Base-by-base conservation (phyloP, 2,797 vertebrate species). In the Tenualosa ilisha region DNA sequence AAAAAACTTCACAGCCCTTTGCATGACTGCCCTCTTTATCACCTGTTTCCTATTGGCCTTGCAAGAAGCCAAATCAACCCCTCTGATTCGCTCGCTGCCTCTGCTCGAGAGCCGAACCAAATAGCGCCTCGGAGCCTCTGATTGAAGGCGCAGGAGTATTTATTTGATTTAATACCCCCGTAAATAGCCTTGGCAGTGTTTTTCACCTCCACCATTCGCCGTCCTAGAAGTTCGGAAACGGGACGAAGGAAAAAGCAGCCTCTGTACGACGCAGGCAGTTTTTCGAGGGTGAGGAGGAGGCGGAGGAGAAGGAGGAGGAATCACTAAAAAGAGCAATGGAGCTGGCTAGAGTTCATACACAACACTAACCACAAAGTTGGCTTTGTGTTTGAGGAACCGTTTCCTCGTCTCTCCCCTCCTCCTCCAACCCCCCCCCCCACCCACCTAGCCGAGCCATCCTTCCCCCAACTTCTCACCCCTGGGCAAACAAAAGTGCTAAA, bases 31-130 rank as follows among this genome's bases (percentile, higher is more conserved):
- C 93, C 96, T 95, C 95, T 97, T 97, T 97, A 97, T 97, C 97
- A 97, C 96, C 95, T 96, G 96, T 95, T 95, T 96, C 96, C 96
- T 96, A 96, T 96, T 96, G 96, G 96, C 96, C 96, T 96, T 95
- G 94, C 93, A 95, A 94, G 96, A 96, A 22, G 96, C 96, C 96
- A 96, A 97, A 97, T 97, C 95, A 95, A 96, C 95, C 95, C 95
- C 93, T 87, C 79, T 89, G 94, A 96, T 97, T 97, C 96, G 96
- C 96, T 96, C 96, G 96, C 96, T 94, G 94, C 94, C 96, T 96
- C 92, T 95, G 95, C 96, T 96, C 95, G 95, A 97, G 96, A 96
- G 95, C 95, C 94, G 94, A 96, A 96, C 95, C 95, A 95, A 96
- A 96, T 96, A 96, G 96, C 95, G 97, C 95, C 95, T 94, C 31